Evolutionary conservation across 2,113 vertebrate species (phyloP).

Genomic region (Sterrhoptilus dennistouni): DNA sequence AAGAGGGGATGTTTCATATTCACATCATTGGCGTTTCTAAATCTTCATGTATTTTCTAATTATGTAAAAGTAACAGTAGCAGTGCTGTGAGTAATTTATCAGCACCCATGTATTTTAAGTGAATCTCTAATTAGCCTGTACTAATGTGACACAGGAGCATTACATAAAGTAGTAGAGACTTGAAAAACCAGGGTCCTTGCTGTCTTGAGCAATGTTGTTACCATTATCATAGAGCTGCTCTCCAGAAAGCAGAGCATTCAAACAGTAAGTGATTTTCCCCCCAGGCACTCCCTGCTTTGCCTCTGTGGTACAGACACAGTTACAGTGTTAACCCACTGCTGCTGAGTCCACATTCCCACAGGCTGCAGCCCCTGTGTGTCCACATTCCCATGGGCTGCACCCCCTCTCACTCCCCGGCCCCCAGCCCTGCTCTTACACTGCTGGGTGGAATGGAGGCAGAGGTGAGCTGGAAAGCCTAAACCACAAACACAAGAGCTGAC

Average conservation of each 20-base stretch:
- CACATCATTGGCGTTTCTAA: conserved; percentile 21
- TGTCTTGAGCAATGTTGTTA: conserved; percentile 59
- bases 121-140: conserved; percentile 11
- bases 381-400: fast-evolving
- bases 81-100: not conserved
- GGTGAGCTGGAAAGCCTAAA: not conserved
- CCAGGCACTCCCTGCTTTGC: not conserved
- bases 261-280: conserved; percentile 28
- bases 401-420: not conserved
- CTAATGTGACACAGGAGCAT: conserved; percentile 15
- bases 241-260: conserved; percentile 51
- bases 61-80: not conserved
- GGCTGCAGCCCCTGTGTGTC: not conserved
- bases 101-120: conserved; percentile 44
- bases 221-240: conserved; percentile 6
- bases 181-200: not conserved
- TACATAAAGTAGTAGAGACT: conserved; percentile 32
- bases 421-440: not conserved
- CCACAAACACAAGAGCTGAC: not conserved
- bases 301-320: not conserved
- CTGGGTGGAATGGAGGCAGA: not conserved
- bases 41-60: conserved; percentile 11
- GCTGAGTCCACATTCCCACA: fast-evolving
- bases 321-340: not conserved
- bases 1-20: not conserved